Conservation (phyloP, 2,113 vertebrate genomes). For the Psophia crepitans region DNA sequence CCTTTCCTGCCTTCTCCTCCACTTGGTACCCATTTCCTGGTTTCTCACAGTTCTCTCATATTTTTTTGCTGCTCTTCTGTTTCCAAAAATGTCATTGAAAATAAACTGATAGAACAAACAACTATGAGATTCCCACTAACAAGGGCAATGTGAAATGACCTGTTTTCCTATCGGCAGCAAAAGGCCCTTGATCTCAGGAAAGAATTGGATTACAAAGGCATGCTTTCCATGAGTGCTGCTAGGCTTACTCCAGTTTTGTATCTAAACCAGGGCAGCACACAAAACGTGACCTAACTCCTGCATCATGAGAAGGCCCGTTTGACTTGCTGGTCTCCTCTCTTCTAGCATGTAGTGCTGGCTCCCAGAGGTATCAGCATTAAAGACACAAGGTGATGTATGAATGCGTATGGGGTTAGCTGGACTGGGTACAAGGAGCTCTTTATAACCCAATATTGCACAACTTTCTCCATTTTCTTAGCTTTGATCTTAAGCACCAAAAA, state of each 20-base stretch:
- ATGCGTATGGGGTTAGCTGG: background rate
- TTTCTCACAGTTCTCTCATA: background rate
- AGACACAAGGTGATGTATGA: background rate
- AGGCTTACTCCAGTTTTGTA: background rate
- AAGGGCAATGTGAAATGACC: background rate
- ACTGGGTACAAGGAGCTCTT: rapidly evolving
- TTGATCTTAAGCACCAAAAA: background rate
- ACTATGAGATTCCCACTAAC: background rate
- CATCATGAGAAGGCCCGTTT: background rate
- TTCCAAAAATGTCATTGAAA: background rate
- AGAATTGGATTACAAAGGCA: background rate
- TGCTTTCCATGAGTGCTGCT: background rate
- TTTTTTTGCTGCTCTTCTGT: background rate
- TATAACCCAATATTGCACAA: background rate
- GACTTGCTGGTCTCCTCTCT: background rate
- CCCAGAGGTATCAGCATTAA: background rate
- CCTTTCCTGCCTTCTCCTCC: background rate
- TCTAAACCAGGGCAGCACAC: background rate
- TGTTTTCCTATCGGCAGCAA: rapidly evolving
- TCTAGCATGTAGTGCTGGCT: background rate
- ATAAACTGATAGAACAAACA: constrained; percentile 19
- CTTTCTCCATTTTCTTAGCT: background rate
- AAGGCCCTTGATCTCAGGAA: background rate
- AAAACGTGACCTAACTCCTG: background rate
- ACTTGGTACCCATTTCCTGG: background rate